Conservation (phyloP, 2,888 invertebrate genomes). For the Aporophyla lueneburgensis region DNA sequence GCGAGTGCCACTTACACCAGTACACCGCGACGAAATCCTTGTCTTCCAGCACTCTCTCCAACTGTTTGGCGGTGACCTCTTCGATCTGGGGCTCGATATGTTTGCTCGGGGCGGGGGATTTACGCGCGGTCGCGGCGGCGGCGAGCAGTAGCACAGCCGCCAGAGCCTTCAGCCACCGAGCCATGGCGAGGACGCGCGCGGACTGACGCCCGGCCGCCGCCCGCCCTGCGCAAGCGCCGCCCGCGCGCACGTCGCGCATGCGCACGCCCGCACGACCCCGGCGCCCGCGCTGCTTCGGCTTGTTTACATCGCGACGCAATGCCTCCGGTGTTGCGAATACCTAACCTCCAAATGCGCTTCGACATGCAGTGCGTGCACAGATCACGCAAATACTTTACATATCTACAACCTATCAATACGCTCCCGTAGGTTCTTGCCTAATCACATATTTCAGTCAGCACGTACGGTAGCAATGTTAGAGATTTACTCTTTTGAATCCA, state of each 20-base stretch:
- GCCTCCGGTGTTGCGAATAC: constrained; percentile 43
- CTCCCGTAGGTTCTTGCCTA: not conserved
- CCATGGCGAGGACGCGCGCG: constrained; percentile 90
- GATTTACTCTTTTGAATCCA: not conserved
- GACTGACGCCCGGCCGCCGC: constrained; percentile 81
- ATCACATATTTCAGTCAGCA: constrained; percentile 3
- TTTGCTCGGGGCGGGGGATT: constrained; percentile 81
- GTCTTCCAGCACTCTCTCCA: constrained; percentile 96
- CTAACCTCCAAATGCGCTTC: constrained; percentile 58
- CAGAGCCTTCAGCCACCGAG: constrained; percentile 89
- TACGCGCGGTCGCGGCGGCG: constrained; percentile 88
- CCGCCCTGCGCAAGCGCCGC: constrained; percentile 78
- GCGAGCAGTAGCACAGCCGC: constrained; percentile 90
- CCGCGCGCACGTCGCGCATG: constrained; percentile 68
- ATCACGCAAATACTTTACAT: constrained; percentile 10
- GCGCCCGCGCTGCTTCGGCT: constrained; percentile 53
- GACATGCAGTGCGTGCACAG: not conserved
- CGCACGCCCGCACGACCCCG: constrained; percentile 58
- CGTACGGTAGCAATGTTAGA: not conserved
- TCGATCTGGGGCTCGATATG: constrained; percentile 95
- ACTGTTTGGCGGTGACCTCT: constrained; percentile 97
- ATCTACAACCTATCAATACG: not conserved
- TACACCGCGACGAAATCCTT: constrained; percentile 98
- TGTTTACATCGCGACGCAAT: constrained; percentile 76
- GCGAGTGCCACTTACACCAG: constrained; percentile 96